These are phyloP conservation scores for Cathartes aura DNA, from an alignment of 2,113 vertebrate species.

Conservation along the genomic window DNA sequence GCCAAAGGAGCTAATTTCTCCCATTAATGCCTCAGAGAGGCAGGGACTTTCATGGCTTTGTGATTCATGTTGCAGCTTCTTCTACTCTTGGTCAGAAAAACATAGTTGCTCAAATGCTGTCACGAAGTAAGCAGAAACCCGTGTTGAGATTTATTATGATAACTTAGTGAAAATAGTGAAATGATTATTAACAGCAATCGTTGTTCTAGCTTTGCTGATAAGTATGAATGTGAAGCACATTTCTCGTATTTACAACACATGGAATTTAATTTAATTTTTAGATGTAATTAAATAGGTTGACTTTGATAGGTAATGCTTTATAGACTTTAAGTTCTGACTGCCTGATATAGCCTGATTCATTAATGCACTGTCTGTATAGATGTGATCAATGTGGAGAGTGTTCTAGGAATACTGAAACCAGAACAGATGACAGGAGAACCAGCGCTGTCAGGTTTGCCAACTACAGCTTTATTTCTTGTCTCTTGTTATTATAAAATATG, in stretches of 20 bases:
- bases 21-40: not conserved
- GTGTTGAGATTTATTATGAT: not conserved
- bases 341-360: not conserved
- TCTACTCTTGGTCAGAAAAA: not conserved
- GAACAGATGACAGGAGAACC: not conserved
- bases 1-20: not conserved
- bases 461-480: not conserved
- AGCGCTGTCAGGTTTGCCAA: not conserved
- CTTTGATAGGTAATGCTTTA: not conserved
- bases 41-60: not conserved
- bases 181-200: not conserved
- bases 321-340: not conserved
- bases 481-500: not conserved
- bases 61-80: not conserved
- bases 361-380: not conserved
- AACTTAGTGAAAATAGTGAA: not conserved
- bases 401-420: not conserved
- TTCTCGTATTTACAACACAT: not conserved
- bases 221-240: not conserved
- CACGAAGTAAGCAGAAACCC: accelerated
- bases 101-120: not conserved
- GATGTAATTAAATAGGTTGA: not conserved
- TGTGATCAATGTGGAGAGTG: not conserved
- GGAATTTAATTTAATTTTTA: not conserved
- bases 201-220: not conserved